Evolutionary conservation across 2,888 invertebrate genomes (phyloP).

Genomic region (Pterostichus niger): DNA sequence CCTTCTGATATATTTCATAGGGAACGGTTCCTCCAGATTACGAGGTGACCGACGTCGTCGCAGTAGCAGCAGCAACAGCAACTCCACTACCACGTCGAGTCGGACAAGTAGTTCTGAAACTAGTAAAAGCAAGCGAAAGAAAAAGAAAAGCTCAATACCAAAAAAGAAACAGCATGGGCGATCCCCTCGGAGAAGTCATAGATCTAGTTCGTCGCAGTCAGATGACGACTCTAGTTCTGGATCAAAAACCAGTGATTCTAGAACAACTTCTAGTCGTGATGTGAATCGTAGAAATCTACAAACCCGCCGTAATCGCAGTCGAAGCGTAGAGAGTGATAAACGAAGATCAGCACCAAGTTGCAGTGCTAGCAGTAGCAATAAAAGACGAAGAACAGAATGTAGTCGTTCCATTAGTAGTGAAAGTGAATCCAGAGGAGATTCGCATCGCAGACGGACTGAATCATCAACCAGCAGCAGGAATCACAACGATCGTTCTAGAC

Average conservation of each 20-base stretch:
- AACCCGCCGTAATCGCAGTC: constrained; percentile 36
- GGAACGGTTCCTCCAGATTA: constrained; percentile 31
- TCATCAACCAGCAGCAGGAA: constrained; percentile 53
- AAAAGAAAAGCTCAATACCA: constrained; percentile 58
- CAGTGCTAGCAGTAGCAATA: constrained; percentile 65
- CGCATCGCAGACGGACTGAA: constrained; percentile 8
- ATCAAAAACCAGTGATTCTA: constrained; percentile 41
- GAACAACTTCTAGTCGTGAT: constrained; percentile 47
- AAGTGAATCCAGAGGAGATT: constrained; percentile 62
- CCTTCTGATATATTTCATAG: constrained; percentile 49
- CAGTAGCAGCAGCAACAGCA: constrained; percentile 61
- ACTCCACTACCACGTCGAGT: constrained; percentile 59
- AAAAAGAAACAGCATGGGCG: constrained; percentile 62
- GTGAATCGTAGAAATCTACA: constrained; percentile 8
- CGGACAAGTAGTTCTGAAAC: constrained; percentile 9
- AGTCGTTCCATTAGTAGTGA: constrained; percentile 67
- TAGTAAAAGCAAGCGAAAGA: constrained; percentile 48
- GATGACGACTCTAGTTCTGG: constrained; percentile 59
- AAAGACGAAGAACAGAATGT: constrained; percentile 65
- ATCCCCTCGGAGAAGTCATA: constrained; percentile 64
- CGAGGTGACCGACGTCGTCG: constrained; percentile 49
- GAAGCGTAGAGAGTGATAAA: constrained; percentile 62
- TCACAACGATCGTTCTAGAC: constrained; percentile 24
- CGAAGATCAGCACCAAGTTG: constrained; percentile 60
- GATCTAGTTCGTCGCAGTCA: constrained; percentile 62